Evolutionary conservation across 2,797 vertebrate species (phyloP).

Genomic region (Acestrorhynchus altus): DNA sequence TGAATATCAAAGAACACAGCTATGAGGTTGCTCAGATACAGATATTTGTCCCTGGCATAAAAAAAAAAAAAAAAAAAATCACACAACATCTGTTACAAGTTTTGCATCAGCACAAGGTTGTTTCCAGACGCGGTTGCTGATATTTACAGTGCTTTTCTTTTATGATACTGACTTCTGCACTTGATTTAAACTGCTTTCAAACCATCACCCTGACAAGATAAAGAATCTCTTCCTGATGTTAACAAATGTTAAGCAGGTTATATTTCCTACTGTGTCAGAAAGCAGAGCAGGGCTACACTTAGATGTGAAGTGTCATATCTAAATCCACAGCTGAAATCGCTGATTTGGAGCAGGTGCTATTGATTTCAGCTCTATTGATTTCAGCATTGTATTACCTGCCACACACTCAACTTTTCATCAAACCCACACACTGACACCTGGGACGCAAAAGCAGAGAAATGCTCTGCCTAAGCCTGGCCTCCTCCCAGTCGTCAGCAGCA

Average conservation of each 20-base stretch:
- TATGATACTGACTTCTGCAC: background rate
- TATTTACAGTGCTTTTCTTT: background rate
- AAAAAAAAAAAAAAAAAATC: too few relatives aligned
- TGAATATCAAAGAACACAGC: conserved; percentile 52
- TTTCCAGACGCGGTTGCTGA: too few relatives aligned
- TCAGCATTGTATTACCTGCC: conserved; percentile 46
- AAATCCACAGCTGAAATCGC: conserved; percentile 15
- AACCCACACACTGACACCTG: conserved; percentile 21
- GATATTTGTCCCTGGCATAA: conserved; percentile 52
- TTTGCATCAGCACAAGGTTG: too few relatives aligned
- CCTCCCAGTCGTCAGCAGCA: conserved; percentile 10
- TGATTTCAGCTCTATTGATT: conserved; percentile 52
- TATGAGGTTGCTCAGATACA: conserved; percentile 60
- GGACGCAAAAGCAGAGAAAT: background rate
- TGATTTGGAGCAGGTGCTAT: conserved; percentile 21
- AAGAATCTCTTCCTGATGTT: background rate
- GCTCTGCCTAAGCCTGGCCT: background rate
- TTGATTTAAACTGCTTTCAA: background rate
- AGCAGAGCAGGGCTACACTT: background rate
- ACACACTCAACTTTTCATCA: conserved; percentile 35
- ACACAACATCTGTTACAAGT: too few relatives aligned
- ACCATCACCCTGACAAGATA: conserved; percentile 1
- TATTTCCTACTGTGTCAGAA: conserved; percentile 16
- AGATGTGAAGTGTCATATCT: background rate
- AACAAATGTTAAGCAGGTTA: conserved; percentile 2